phyloP scores from a whole-genome alignment of 2,113 vertebrate species.

The Hypocryptadius cinnamomeus region DNA sequence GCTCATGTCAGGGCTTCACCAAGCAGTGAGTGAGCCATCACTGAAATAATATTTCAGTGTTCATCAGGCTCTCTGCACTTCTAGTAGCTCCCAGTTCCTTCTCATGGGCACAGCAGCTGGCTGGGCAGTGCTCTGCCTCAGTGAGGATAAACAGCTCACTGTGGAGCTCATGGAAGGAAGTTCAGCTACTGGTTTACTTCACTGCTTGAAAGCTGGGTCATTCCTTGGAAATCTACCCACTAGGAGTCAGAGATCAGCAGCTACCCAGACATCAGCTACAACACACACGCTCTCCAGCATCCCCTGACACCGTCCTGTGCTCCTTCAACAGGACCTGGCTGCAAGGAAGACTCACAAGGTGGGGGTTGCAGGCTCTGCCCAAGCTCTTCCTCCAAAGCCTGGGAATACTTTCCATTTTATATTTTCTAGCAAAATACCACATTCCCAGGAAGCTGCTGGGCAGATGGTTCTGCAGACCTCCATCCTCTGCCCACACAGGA shows the following conservation, averaged over 20 bases:
- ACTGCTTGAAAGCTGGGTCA: not conserved
- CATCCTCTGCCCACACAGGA: not conserved
- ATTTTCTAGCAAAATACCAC: not conserved
- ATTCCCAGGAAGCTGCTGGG: not conserved
- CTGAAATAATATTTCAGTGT: not conserved
- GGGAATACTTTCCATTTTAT: fast-evolving
- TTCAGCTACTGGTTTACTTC: not conserved
- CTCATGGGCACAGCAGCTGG: not conserved
- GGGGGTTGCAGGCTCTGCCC: not conserved
- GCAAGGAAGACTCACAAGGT: not conserved
- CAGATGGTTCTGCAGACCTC: not conserved
- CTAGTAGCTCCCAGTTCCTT: not conserved
- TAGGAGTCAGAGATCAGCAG: not conserved
- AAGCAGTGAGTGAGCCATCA: not conserved
- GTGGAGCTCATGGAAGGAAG: not conserved
- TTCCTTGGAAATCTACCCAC: not conserved
- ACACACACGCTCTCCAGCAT: not conserved
- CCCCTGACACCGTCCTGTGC: fast-evolving
- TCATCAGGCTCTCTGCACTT: not conserved
- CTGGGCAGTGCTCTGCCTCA: not conserved
- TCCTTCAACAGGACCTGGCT: not conserved
- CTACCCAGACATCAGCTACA: not conserved
- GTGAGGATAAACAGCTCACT: not conserved
- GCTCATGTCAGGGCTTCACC: not conserved
- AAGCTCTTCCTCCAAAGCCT: not conserved